Conservation (phyloP, 2,888 invertebrate species). For the Leptopilina myrica region DNA sequence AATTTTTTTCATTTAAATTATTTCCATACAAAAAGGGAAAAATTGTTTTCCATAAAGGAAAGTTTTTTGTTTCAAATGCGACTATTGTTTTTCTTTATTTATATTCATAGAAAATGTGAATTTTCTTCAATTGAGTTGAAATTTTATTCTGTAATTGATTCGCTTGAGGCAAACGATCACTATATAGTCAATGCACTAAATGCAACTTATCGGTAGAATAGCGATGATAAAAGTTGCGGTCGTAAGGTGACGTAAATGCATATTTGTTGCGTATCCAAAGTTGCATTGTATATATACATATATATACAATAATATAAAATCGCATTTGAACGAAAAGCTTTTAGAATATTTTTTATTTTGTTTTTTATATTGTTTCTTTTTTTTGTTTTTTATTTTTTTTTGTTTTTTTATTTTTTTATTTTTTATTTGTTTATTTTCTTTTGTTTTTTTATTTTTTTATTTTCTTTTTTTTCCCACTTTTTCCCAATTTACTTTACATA, state of each 20-base stretch:
- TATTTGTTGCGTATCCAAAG: slow-evolving; percentile 9
- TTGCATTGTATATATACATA: not conserved
- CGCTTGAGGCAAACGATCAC: not conserved
- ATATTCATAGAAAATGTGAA: too few species aligned
- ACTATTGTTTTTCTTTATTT: not conserved
- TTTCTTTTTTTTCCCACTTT: not conserved
- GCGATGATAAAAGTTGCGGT: slow-evolving; percentile 3
- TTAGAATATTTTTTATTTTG: too few species aligned
- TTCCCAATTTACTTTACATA: not conserved
- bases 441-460: too few species aligned
- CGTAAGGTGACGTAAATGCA: slow-evolving; percentile 12
- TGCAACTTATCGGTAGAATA: not conserved
- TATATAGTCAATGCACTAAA: not conserved
- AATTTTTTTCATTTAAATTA: too few species aligned
- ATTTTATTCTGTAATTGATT: not conserved
- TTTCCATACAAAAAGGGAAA: too few species aligned
- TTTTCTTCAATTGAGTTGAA: not conserved
- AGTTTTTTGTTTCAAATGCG: too few species aligned
- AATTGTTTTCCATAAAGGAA: too few species aligned
- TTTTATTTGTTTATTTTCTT: too few species aligned
- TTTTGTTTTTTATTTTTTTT: not conserved
- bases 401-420: too few species aligned
- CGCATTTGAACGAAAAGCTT: too few species aligned
- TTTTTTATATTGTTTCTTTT: too few species aligned
- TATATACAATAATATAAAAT: not conserved